Evolutionary conservation across 1,140 invertebrate genomes (phyloP).

Genomic region (Vanessa atalanta): DNA sequence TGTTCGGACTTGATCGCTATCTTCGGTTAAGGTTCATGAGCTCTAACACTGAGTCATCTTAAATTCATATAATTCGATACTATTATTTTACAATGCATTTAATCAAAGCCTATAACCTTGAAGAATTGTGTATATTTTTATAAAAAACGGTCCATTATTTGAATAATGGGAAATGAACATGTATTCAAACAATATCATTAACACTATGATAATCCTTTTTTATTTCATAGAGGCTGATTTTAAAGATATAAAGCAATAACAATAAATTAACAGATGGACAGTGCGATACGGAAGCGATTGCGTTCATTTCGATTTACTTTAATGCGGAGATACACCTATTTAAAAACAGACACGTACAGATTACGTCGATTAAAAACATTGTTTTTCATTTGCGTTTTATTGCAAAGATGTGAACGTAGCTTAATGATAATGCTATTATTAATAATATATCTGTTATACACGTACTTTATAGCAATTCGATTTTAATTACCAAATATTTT

Average conservation of each 20-base stretch:
- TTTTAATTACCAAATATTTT: no score
- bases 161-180: background rate
- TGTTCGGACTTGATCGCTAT: no score
- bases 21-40: no score
- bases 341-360: conserved; percentile 49
- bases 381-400: conserved; percentile 15
- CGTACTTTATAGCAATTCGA: no score
- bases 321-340: conserved; percentile 55
- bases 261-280: conserved; percentile 50
- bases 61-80: no score
- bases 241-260: conserved; percentile 30
- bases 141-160: background rate
- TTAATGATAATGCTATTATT: background rate
- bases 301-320: conserved; percentile 53
- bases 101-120: no score
- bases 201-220: background rate
- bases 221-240: background rate
- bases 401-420: conserved; percentile 6
- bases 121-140: background rate
- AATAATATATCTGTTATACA: no score
- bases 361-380: conserved; percentile 48
- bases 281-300: conserved; percentile 49
- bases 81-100: no score
- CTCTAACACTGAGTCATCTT: no score
- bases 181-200: background rate